These are phyloP conservation scores for cat (Felis catus) DNA, from an alignment of 2,113 vertebrate genomes.

Conservation along the genomic window DNA sequence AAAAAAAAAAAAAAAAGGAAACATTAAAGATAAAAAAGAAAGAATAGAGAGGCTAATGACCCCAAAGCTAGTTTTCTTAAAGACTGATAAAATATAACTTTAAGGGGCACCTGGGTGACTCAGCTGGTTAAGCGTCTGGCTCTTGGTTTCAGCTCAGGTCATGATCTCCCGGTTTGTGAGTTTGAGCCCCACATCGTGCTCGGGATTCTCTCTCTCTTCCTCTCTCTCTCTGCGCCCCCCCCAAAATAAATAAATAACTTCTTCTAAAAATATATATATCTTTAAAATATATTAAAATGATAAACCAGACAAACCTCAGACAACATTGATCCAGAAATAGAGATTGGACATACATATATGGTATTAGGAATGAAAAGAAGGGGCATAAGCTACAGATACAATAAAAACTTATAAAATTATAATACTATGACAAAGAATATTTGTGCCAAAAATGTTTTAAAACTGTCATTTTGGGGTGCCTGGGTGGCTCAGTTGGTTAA, in stretches of 20 bases:
- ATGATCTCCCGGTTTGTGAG: neutral
- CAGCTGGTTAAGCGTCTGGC: neutral
- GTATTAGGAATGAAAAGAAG: neutral
- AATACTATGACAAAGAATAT: neutral
- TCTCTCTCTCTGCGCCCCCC: neutral
- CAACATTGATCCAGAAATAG: slow-evolving; percentile 20
- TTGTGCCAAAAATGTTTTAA: neutral
- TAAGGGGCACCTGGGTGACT: neutral
- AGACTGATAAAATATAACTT: slow-evolving; percentile 17
- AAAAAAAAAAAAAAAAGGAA: neutral
- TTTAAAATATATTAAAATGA: neutral
- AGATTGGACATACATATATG: neutral
- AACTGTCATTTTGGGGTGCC: neutral
- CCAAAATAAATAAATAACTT: neutral
- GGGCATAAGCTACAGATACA: neutral
- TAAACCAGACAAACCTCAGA: neutral
- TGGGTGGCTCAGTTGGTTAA: too few relatives aligned
- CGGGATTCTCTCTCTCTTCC: neutral
- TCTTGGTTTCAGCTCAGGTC: neutral
- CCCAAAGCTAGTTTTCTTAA: neutral
- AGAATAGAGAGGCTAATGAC: neutral
- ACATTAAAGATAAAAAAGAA: neutral
- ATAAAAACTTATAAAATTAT: neutral
- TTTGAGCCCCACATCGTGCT: neutral
- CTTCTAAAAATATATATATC: neutral